phyloP scores from a whole-genome alignment of 2,888 invertebrate genomes.

The Cremastinae sp. region DNA sequence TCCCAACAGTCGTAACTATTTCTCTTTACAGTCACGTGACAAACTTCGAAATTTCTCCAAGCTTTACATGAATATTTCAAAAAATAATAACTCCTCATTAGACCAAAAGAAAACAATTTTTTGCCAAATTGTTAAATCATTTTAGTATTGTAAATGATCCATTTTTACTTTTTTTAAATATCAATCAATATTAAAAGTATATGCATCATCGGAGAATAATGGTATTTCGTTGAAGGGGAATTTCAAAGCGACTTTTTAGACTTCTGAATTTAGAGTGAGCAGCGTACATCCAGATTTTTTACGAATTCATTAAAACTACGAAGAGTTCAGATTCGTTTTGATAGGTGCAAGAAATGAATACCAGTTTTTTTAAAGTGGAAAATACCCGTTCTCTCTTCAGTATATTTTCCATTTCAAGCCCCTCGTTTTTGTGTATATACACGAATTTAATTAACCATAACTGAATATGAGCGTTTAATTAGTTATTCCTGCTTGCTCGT shows the following conservation, averaged over 20 bases:
- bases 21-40: conserved; percentile 1
- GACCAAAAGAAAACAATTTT: conserved; percentile 1
- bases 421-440: conserved; percentile 4
- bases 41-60: not conserved
- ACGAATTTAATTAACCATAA: conserved; percentile 37
- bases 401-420: conserved; percentile 3
- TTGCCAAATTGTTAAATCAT: too few species aligned
- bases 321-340: conserved; percentile 28
- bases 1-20: conserved; percentile 8
- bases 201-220: too few species aligned
- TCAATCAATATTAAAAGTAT: too few species aligned
- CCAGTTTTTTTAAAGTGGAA: conserved; percentile 1
- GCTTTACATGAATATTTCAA: too few species aligned
- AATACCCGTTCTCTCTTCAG: conserved; percentile 16
- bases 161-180: too few species aligned
- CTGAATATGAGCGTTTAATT: conserved; percentile 51
- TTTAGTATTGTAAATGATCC: too few species aligned
- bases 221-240: too few species aligned
- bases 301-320: conserved; percentile 36
- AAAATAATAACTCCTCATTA: not conserved
- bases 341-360: not conserved
- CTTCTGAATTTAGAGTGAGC: not conserved
- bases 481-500: conserved; percentile 43
- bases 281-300: conserved; percentile 40
- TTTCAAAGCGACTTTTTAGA: not conserved